phyloP scores from a whole-genome alignment of 2,888 invertebrate species.

The Cheilosia grossa region DNA sequence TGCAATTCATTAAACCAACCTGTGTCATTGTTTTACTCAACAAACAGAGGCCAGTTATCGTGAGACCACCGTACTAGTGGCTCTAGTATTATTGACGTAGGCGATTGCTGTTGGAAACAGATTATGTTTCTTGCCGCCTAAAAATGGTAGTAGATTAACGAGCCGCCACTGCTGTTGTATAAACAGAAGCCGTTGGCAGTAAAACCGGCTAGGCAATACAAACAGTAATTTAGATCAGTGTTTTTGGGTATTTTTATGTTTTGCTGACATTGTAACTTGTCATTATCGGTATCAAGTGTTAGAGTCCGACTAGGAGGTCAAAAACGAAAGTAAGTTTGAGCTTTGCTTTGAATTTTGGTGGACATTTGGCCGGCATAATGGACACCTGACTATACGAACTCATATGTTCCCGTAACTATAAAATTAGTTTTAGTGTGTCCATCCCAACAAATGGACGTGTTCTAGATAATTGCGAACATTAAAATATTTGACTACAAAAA shows the following conservation, averaged over 20 bases:
- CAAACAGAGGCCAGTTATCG: not conserved
- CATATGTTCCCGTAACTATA: not conserved
- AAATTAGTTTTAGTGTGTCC: no score
- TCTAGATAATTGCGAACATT: no score
- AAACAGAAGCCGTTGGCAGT: constrained; percentile 30
- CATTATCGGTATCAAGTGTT: constrained; percentile 8
- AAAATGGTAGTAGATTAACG: constrained; percentile 51
- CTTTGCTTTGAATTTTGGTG: constrained; percentile 10
- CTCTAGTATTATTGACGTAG: not conserved
- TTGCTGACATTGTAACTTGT: not conserved
- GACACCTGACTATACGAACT: not conserved
- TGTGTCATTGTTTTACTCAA: constrained; percentile 61
- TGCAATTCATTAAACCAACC: constrained; percentile 53
- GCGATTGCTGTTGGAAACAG: not conserved
- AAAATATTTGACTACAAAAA: no score
- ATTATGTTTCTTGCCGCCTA: constrained; percentile 30
- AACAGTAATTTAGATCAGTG: constrained; percentile 51
- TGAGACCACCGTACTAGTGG: not conserved
- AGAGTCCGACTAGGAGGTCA: constrained; percentile 24
- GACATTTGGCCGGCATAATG: not conserved
- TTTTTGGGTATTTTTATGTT: constrained; percentile 1
- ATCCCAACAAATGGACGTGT: no score
- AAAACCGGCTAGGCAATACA: constrained; percentile 39
- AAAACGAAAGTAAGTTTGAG: constrained; percentile 32
- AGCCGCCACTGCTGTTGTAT: not conserved